These are phyloP conservation scores for Sinodicranocentrus sp. DNA, from an alignment of 2,888 invertebrate species.

Conservation along the genomic window DNA sequence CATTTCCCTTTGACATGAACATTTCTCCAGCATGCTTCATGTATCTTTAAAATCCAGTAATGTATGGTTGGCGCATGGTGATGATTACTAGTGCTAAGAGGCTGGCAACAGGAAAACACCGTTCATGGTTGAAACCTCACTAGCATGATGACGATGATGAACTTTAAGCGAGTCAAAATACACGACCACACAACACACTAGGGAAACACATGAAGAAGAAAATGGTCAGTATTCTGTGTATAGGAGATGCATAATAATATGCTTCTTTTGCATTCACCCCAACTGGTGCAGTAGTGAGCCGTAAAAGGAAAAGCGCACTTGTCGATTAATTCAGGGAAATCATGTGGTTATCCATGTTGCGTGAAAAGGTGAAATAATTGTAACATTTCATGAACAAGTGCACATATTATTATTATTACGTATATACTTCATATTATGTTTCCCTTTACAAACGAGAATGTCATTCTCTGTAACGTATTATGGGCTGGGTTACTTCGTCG, in stretches of 20 bases:
- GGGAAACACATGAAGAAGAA: not conserved
- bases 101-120: too few species aligned
- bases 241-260: not conserved
- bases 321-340: not conserved
- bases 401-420: too few species aligned
- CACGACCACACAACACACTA: not conserved
- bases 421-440: too few species aligned
- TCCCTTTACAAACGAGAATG: too few species aligned
- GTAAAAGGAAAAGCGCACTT: not conserved
- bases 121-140: too few species aligned
- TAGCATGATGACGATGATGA: not conserved
- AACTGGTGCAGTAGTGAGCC: not conserved
- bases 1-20: too few species aligned
- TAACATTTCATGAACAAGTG: not conserved
- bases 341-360: constrained; percentile 33
- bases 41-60: too few species aligned
- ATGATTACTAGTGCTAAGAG: too few species aligned
- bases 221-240: not conserved
- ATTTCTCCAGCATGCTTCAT: too few species aligned
- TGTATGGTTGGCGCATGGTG: too few species aligned
- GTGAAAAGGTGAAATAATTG: constrained; percentile 18
- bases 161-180: not conserved
- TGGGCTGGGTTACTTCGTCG: too few species aligned
- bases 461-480: too few species aligned
- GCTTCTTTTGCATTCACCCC: not conserved